A percentile compares a stretch with the other conserved stretches of the same genome.
Evolutionary conservation across 2,113 vertebrate species (phyloP).

Genomic region (Caranx ignobilis): DNA sequence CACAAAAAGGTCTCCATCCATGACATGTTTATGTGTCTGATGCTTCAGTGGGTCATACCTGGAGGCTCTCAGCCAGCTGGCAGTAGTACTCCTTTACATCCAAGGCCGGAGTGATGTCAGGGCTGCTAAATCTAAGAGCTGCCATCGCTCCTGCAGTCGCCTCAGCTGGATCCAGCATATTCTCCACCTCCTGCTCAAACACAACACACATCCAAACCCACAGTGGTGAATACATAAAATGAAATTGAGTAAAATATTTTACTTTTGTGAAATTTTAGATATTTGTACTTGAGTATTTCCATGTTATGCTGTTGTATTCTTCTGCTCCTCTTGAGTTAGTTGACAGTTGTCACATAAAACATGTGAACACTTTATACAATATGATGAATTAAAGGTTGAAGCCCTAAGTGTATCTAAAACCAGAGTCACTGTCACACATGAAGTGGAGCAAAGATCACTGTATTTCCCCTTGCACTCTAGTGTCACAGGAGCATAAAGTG

Average conservation of each 20-base stretch:
- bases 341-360: neutral
- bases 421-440: constrained; percentile 4
- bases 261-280: neutral
- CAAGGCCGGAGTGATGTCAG: constrained; percentile 76
- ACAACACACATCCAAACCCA: constrained; percentile 34
- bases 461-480: neutral
- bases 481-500: neutral
- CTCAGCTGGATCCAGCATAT: constrained; percentile 58
- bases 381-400: too few relatives aligned
- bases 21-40: constrained; percentile 56
- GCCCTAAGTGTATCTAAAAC: too few relatives aligned
- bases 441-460: neutral
- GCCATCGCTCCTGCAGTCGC: constrained; percentile 42
- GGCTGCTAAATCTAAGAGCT: constrained; percentile 73
- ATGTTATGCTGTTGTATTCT: neutral
- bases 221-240: neutral
- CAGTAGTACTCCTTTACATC: constrained; percentile 80
- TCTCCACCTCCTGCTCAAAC: constrained; percentile 71
- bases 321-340: neutral
- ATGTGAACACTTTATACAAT: too few relatives aligned
- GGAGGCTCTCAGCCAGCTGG: constrained; percentile 79
- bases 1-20: neutral
- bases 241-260: neutral
- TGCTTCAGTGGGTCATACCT: constrained; percentile 70
- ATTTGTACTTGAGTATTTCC: too few relatives aligned